Evolutionary conservation across 2,113 vertebrate genomes (phyloP).

Genomic region (Mandrillus leucophaeus): DNA sequence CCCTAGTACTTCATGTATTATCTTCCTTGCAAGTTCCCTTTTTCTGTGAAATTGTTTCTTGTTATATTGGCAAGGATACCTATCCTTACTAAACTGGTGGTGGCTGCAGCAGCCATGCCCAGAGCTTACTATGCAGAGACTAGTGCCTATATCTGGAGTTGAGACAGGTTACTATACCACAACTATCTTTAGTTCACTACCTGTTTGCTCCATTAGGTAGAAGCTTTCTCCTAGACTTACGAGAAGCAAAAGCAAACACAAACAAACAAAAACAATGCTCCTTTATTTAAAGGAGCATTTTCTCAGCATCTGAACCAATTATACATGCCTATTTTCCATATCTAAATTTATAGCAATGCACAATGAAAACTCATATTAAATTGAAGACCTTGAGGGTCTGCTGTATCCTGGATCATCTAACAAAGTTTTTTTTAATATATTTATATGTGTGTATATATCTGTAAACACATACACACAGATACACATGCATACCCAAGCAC

Average conservation of each 20-base stretch:
- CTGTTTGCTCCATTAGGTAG: neutral
- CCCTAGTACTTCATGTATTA: neutral
- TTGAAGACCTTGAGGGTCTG: neutral
- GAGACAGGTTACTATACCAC: neutral
- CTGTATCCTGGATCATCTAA: neutral
- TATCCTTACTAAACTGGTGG: constrained; percentile 66
- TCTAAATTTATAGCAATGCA: neutral
- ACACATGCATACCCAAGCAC: no score
- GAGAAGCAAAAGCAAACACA: neutral
- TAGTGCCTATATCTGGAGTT: no score
- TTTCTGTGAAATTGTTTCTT: constrained; percentile 71
- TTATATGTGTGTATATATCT: neutral
- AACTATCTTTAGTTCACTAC: neutral
- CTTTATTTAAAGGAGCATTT: neutral
- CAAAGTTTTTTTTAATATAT: neutral
- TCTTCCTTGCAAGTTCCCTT: neutral
- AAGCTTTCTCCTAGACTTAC: neutral
- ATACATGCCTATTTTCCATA: neutral
- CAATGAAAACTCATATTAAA: neutral
- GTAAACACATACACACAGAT: no score
- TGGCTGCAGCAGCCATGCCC: constrained; percentile 54
- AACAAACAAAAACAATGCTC: neutral
- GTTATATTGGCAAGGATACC: constrained; percentile 60
- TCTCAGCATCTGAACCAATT: neutral
- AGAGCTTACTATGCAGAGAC: constrained; percentile 58